phyloP scores from a whole-genome alignment of 37 sponge, comb jelly and placozoan genomes.

The Cladorhizidae sp. region DNA sequence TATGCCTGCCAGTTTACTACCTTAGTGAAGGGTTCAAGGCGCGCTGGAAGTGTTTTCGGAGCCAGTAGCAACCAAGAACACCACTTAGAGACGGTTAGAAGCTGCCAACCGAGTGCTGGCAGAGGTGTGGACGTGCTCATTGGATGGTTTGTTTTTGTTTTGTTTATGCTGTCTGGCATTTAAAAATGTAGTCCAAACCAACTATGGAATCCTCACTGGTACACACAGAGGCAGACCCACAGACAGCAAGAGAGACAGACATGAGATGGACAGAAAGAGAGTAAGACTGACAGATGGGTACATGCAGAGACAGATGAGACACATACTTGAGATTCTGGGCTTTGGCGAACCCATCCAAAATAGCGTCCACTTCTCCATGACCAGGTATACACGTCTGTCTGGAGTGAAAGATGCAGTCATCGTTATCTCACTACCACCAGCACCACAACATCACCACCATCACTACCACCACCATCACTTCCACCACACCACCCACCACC shows the following conservation, averaged over 20 bases:
- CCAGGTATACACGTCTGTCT: constrained; percentile 80
- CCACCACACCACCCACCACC: no score
- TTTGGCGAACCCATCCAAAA: constrained; percentile 61
- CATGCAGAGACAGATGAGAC: not conserved
- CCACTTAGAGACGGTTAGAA: not conserved
- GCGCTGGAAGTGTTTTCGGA: no score
- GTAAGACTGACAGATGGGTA: not conserved
- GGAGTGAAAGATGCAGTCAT: not conserved
- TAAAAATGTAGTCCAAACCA: no score
- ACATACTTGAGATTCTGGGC: constrained; percentile 23
- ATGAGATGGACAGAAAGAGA: not conserved
- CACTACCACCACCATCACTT: no score
- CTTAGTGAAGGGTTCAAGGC: no score
- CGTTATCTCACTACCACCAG: not conserved
- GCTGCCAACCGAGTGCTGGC: not conserved
- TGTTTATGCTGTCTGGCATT: no score
- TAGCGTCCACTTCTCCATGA: constrained; percentile 75
- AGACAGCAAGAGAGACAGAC: not conserved
- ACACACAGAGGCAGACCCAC: not conserved
- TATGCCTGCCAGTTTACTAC: no score
- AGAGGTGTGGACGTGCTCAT: not conserved
- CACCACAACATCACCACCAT: not conserved
- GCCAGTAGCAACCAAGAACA: no score
- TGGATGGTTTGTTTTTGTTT: no score
- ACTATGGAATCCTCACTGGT: no score